phyloP scores from a whole-genome alignment of 2,113 vertebrate genomes.

The Gobiocypris rarus region DNA sequence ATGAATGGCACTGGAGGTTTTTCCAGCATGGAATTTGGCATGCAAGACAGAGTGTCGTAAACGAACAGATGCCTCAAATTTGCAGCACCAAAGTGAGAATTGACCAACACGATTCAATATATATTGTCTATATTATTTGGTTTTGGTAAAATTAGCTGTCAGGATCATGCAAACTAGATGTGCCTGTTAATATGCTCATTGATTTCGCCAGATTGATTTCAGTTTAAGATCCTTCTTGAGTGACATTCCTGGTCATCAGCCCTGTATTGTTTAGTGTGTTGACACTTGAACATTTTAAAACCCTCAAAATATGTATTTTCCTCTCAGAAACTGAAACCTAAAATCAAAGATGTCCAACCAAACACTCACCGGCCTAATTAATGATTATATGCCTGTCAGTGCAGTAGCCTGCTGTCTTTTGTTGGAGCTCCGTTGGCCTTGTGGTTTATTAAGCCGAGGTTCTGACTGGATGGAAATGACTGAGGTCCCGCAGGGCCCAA shows the following conservation, averaged over 20 bases:
- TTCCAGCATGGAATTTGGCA: conserved; percentile 17
- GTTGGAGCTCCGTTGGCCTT: conserved; percentile 37
- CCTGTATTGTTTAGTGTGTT: background rate
- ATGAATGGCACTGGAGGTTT: conserved; percentile 65
- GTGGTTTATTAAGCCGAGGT: conserved; percentile 17
- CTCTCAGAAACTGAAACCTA: conserved; percentile 1
- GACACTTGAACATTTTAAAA: background rate
- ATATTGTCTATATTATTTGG: background rate
- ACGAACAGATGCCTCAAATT: conserved; percentile 13
- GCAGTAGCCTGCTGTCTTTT: conserved; percentile 40
- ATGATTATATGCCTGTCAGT: conserved; percentile 38
- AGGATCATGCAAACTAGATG: background rate
- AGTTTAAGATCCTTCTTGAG: background rate
- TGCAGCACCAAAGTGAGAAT: background rate
- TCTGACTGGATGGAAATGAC: conserved; percentile 43
- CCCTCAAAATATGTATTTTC: conserved; percentile 30
- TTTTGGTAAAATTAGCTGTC: background rate
- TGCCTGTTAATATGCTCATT: background rate
- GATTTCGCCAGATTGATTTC: background rate
- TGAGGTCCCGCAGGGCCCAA: conserved; percentile 42
- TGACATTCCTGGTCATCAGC: background rate
- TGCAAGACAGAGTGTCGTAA: background rate
- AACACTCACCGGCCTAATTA: conserved; percentile 11
- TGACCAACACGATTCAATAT: background rate
- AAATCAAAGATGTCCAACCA: conserved; percentile 15